Percentiles rank a stretch among this genome's conserved stretches.
Evolutionary conservation across 2,113 vertebrate species (phyloP).

Genomic region (Rhinoderma darwinii): DNA sequence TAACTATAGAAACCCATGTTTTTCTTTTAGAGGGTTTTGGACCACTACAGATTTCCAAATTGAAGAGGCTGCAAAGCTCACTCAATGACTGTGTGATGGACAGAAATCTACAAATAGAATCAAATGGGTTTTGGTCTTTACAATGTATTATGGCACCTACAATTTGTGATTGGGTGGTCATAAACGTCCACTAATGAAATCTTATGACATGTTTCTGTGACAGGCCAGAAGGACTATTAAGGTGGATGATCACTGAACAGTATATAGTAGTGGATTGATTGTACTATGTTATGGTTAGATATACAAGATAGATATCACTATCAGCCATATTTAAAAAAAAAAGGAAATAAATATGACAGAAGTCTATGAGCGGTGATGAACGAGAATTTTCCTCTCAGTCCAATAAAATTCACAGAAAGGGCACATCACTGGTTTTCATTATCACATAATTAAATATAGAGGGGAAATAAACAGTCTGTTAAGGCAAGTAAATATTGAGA

Average conservation of each 20-base stretch:
- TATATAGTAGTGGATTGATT: background rate
- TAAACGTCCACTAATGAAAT: background rate
- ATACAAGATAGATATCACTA: background rate
- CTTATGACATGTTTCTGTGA: too few species aligned
- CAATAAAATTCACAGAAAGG: slow-evolving; percentile 10
- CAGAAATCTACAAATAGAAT: too few species aligned
- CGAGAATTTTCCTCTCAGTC: background rate
- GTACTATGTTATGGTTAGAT: too few species aligned
- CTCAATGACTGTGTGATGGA: too few species aligned
- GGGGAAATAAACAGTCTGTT: slow-evolving; percentile 3
- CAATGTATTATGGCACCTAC: too few species aligned
- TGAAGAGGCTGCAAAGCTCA: too few species aligned
- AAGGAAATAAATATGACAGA: background rate
- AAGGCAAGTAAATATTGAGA: slow-evolving; percentile 18
- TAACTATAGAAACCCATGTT: too few species aligned
- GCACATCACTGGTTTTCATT: slow-evolving; percentile 17
- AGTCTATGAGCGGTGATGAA: background rate
- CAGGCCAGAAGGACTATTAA: too few species aligned
- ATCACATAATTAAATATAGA: slow-evolving; percentile 38
- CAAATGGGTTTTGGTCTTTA: too few species aligned
- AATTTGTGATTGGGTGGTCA: background rate
- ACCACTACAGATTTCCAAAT: too few species aligned
- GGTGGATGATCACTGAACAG: background rate
- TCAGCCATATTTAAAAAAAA: background rate
- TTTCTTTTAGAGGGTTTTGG: too few species aligned